Evolutionary conservation across 2,113 vertebrate genomes (phyloP).

Genomic region (Syngnathus typhle): DNA sequence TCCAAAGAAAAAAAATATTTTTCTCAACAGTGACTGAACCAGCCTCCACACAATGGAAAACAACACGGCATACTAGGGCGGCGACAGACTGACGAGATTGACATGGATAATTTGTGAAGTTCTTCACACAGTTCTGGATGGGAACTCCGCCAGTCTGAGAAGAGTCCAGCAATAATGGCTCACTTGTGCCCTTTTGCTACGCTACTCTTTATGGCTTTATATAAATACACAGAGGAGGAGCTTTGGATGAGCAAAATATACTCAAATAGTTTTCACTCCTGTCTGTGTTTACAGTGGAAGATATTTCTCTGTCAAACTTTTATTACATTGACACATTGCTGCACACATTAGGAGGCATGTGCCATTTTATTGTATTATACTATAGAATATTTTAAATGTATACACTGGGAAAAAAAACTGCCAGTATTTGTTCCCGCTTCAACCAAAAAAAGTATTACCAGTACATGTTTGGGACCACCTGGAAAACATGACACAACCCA

Average conservation of each 20-base stretch:
- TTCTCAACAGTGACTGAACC: conserved; percentile 17
- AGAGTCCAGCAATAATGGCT: conserved; percentile 47
- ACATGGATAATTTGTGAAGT: conserved; percentile 33
- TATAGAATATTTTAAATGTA: no score
- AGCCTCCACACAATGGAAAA: conserved; percentile 37
- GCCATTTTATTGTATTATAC: no score
- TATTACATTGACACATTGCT: conserved; percentile 36
- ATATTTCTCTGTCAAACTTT: conserved; percentile 32
- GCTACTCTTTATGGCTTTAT: conserved; percentile 54
- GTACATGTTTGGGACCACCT: background rate
- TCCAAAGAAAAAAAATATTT: conserved; percentile 12
- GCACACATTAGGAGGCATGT: conserved; percentile 3
- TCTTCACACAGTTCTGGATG: conserved; percentile 41
- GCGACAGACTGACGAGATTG: conserved; percentile 37
- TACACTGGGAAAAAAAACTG: background rate
- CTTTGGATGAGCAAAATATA: conserved; percentile 45
- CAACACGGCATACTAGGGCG: conserved; percentile 41
- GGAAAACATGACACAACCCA: background rate
- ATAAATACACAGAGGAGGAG: conserved; percentile 60
- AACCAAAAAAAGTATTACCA: background rate
- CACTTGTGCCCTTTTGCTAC: conserved; percentile 51
- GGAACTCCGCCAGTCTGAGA: conserved; percentile 35
- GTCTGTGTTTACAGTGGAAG: conserved; percentile 51
- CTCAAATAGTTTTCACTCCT: conserved; percentile 34
- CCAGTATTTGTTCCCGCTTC: background rate